Evolutionary conservation across 2,888 invertebrate genomes (phyloP).

Genomic region (Hedya salicella): DNA sequence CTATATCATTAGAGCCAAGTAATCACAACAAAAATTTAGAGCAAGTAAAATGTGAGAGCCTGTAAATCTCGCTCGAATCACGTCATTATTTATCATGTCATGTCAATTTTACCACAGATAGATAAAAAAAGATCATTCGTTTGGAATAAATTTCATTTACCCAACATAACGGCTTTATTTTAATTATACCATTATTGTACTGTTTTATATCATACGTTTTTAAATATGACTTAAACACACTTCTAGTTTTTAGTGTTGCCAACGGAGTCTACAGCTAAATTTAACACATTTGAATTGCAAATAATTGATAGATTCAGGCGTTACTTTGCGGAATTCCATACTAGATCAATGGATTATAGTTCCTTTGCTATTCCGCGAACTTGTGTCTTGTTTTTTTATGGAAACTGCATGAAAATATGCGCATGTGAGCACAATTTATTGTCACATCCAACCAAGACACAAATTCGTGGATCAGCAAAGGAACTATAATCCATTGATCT

Average conservation of each 20-base stretch:
- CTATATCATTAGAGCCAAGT: constrained; percentile 18
- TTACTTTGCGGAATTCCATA: too few species aligned
- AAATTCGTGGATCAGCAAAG: too few species aligned
- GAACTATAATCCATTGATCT: too few species aligned
- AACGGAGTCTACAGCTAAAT: neutral
- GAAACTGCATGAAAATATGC: too few species aligned
- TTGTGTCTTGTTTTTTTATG: too few species aligned
- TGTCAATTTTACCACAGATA: constrained; percentile 37
- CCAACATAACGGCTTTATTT: neutral
- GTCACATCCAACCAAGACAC: too few species aligned
- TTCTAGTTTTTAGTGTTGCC: neutral
- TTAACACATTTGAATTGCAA: neutral
- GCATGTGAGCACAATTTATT: too few species aligned
- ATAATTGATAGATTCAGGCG: too few species aligned
- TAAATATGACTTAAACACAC: constrained; percentile 2
- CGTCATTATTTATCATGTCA: constrained; percentile 44
- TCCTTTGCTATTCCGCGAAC: too few species aligned
- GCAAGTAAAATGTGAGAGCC: constrained; percentile 40
- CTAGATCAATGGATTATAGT: too few species aligned
- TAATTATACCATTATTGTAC: too few species aligned
- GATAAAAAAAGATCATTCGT: neutral
- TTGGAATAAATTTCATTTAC: neutral
- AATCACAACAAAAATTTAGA: constrained; percentile 39
- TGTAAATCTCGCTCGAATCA: constrained; percentile 39
- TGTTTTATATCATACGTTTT: neutral